Conservation (phyloP, 1,140 invertebrate genomes). For the Megathymus violae region DNA sequence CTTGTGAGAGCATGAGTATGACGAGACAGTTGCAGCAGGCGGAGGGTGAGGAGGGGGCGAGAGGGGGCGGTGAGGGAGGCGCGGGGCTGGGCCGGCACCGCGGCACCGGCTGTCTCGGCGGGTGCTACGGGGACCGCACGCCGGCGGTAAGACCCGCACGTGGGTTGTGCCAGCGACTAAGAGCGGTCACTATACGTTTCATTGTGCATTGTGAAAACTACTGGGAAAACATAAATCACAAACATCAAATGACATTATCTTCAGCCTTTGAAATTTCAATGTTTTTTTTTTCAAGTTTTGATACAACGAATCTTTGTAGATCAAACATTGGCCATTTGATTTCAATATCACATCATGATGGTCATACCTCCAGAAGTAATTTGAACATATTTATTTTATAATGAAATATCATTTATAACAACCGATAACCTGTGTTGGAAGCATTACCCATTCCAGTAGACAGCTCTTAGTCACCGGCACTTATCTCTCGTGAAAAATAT, state of each 20-base stretch:
- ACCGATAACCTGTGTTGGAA: not conserved
- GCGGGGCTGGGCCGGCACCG: conserved; percentile 31
- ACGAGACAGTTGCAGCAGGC: conserved; percentile 79
- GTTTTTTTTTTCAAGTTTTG: not conserved
- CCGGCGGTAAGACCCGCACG: conserved; percentile 83
- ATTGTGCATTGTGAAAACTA: not conserved
- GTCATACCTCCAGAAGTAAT: not conserved
- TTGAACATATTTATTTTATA: not conserved
- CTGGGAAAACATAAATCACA: not conserved
- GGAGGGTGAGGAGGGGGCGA: conserved; percentile 78
- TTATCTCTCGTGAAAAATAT: not conserved
- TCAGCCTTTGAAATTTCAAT: not conserved
- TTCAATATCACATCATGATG: not conserved
- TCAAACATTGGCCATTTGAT: not conserved
- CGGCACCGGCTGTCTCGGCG: conserved; percentile 84
- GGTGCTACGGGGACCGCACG: conserved; percentile 85
- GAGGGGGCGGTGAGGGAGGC: conserved; percentile 59
- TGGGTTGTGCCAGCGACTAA: not conserved
- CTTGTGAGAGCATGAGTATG: conserved; percentile 46
- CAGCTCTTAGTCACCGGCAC: conserved; percentile 15
- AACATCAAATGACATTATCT: not conserved
- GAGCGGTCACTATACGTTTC: not conserved
- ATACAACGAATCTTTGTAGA: not conserved
- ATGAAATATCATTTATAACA: too few species aligned
- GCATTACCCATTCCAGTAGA: not conserved